These are phyloP conservation scores for Brachionus rubens DNA, from an alignment of 1,140 invertebrate genomes.

Conservation along the genomic window DNA sequence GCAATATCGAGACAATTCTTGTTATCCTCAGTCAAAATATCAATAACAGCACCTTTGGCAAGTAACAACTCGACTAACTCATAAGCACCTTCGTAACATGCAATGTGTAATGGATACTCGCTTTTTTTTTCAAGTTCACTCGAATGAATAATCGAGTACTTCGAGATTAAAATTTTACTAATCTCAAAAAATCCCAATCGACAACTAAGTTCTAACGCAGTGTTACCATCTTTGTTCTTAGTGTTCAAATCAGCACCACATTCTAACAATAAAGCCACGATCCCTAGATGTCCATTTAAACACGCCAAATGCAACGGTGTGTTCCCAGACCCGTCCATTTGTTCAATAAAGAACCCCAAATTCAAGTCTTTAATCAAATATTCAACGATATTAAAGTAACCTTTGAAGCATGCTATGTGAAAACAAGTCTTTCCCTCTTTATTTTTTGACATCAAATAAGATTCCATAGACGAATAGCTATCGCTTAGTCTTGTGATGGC, in stretches of 20 bases:
- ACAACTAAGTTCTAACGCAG: conserved; percentile 30
- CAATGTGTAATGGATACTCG: conserved; percentile 43
- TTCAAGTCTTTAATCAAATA: conserved; percentile 44
- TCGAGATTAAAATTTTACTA: conserved; percentile 17
- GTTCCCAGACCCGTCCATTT: background rate
- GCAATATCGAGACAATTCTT: conserved; percentile 45
- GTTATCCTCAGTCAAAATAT: conserved; percentile 37
- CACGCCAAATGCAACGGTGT: conserved; percentile 32
- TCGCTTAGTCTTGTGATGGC: conserved; percentile 3
- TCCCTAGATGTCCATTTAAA: background rate
- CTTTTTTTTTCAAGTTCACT: background rate
- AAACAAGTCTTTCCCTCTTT: conserved; percentile 35
- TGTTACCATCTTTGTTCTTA: conserved; percentile 24
- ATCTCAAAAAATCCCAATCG: conserved; percentile 39
- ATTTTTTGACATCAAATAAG: conserved; percentile 34
- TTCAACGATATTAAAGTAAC: conserved; percentile 25
- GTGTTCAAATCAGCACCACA: background rate
- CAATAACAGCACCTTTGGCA: conserved; percentile 36
- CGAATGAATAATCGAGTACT: conserved; percentile 4
- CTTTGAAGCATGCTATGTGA: conserved; percentile 25
- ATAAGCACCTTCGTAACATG: conserved; percentile 37
- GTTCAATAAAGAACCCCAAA: background rate
- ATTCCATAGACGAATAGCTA: conserved; percentile 25
- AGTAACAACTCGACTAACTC: conserved; percentile 29
- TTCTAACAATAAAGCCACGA: conserved; percentile 17